Evolutionary conservation across 2,113 vertebrate species (phyloP).

Genomic region (Antigone vipio): DNA sequence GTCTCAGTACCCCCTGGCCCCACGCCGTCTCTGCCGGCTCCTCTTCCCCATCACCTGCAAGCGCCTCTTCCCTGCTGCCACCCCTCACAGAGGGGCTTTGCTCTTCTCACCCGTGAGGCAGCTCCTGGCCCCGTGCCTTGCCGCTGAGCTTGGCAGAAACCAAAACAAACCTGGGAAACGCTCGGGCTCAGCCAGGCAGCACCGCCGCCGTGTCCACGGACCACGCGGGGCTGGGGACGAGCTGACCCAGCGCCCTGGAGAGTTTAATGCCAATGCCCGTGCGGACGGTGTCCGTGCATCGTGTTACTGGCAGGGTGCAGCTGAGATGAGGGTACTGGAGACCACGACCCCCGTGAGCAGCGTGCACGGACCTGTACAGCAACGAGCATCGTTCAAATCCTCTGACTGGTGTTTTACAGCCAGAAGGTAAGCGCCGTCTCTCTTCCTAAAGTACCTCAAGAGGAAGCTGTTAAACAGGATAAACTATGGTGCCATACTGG

Average conservation of each 20-base stretch:
- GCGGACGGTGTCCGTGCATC: neutral
- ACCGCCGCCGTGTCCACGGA: rapidly evolving
- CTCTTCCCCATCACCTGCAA: neutral
- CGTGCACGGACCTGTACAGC: neutral
- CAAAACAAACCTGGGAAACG: no score
- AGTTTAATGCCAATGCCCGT: neutral
- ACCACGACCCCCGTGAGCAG: neutral
- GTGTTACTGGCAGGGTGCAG: neutral
- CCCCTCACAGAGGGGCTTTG: neutral
- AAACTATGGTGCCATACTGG: no score
- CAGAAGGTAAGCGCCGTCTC: neutral
- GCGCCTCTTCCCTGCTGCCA: neutral
- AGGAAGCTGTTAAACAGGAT: neutral
- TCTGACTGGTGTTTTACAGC: neutral
- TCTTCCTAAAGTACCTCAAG: neutral
- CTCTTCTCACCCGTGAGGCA: neutral
- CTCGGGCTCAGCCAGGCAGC: no score
- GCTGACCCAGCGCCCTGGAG: neutral
- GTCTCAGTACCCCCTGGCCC: no score
- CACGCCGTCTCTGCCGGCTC: neutral
- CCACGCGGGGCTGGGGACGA: no score
- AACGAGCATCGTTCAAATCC: no score
- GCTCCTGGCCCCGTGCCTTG: neutral
- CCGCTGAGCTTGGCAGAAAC: neutral
- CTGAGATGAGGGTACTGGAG: neutral